A percentile compares a stretch with the other conserved stretches of the same genome.
Conservation (phyloP, 2,888 invertebrate genomes). For the Spodoptera littoralis region DNA sequence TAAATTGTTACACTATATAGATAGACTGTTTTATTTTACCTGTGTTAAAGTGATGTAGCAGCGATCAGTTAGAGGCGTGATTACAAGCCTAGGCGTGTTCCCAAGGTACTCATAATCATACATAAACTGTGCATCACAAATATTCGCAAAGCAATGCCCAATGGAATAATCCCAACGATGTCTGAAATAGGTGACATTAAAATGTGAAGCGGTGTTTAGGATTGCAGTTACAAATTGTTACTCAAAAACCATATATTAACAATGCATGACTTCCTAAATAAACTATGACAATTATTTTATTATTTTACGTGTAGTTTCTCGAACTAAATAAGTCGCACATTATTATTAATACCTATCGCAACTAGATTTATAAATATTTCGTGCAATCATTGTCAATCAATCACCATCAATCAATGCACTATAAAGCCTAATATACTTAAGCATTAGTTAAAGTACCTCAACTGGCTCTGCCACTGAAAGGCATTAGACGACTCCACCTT, state of each 20-base stretch:
- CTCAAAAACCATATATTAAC: no score
- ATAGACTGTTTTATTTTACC: slow-evolving; percentile 70
- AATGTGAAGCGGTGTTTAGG: neutral
- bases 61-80: slow-evolving; percentile 97
- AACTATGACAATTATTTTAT: neutral
- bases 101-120: slow-evolving; percentile 98
- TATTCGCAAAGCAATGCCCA: slow-evolving; percentile 96
- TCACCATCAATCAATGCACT: no score
- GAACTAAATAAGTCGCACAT: no score
- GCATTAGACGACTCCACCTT: slow-evolving; percentile 94
- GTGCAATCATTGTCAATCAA: no score
- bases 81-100: slow-evolving; percentile 97
- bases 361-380: no score
- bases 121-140: slow-evolving; percentile 97
- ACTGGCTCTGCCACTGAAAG: slow-evolving; percentile 97
- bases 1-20: no score
- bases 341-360: no score
- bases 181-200: slow-evolving; percentile 65
- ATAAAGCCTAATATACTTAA: no score
- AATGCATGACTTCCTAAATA: no score
- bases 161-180: slow-evolving; percentile 94
- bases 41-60: slow-evolving; percentile 98
- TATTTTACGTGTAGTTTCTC: no score
- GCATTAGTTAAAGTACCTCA: slow-evolving; percentile 83
- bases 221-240: neutral